phyloP scores from a whole-genome alignment of 2,888 invertebrate species.

The Philopedon plagiatum region DNA sequence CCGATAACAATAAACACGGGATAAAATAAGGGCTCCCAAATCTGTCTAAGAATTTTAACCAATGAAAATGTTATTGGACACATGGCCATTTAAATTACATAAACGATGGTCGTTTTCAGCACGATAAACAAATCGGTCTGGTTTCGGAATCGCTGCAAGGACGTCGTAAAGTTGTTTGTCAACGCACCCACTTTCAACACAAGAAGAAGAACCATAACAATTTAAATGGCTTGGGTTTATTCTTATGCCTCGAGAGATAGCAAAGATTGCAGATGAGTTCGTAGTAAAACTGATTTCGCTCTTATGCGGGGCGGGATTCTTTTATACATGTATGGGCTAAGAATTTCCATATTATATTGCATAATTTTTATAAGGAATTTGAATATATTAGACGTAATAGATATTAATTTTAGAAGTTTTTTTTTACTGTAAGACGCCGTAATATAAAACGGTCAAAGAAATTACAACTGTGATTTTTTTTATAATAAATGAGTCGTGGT shows the following conservation, averaged over 20 bases:
- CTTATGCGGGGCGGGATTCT: too few species aligned
- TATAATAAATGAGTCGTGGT: too few species aligned
- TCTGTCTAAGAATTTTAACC: neutral
- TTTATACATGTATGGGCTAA: too few species aligned
- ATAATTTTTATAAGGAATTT: too few species aligned
- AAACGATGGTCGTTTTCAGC: conserved; percentile 12
- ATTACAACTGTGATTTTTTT: too few species aligned
- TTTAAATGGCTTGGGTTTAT: conserved; percentile 22
- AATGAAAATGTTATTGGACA: neutral
- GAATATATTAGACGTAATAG: too few species aligned
- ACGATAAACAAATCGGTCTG: conserved; percentile 23
- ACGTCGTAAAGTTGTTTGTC: conserved; percentile 25
- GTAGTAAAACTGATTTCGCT: conserved; percentile 25
- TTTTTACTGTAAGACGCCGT: too few species aligned
- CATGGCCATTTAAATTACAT: conserved; percentile 22
- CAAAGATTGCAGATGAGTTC: conserved; percentile 25
- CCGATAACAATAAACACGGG: too few species aligned
- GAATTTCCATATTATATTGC: too few species aligned
- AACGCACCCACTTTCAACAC: conserved; percentile 26
- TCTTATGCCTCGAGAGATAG: conserved; percentile 33
- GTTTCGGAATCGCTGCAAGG: conserved; percentile 33
- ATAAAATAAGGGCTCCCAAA: too few species aligned
- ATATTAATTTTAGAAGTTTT: too few species aligned
- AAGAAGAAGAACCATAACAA: conserved; percentile 36
- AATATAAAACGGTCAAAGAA: too few species aligned